These are phyloP conservation scores for Petrocephalus schoutedeni DNA, from an alignment of 2,797 vertebrate genomes.

Conservation along the genomic window DNA sequence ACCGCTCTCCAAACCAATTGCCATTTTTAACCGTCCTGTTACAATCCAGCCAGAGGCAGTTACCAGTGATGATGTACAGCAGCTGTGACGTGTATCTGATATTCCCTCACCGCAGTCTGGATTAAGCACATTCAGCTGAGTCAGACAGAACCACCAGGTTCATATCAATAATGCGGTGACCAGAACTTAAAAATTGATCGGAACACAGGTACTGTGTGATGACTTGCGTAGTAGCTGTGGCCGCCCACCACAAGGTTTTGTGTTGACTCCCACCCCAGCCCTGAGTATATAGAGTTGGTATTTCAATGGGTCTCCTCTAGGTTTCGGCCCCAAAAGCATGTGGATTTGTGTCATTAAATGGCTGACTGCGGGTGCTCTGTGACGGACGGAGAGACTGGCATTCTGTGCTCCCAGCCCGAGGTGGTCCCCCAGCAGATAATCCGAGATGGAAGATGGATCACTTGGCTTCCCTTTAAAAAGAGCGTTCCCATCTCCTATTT, in stretches of 20 bases:
- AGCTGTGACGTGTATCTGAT: constrained; percentile 28
- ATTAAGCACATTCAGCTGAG: constrained; percentile 41
- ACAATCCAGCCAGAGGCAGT: constrained; percentile 21
- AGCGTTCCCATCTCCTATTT: neutral
- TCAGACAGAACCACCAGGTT: constrained; percentile 28
- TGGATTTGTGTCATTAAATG: neutral
- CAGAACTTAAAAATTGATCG: neutral
- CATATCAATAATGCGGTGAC: constrained; percentile 25
- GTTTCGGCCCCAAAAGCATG: neutral
- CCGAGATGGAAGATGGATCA: neutral
- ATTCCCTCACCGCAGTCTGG: constrained; percentile 30
- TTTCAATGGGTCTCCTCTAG: neutral
- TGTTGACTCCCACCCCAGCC: neutral
- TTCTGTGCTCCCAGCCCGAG: neutral
- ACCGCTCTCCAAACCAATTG: constrained; percentile 38
- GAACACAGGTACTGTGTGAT: neutral
- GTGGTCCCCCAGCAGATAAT: neutral
- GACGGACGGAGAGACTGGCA: neutral
- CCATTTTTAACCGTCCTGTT: constrained; percentile 26
- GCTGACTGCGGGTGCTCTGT: neutral
- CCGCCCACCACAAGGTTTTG: neutral
- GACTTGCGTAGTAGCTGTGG: neutral
- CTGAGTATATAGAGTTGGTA: neutral
- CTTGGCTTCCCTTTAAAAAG: neutral
- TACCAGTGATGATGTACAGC: constrained; percentile 22